Base-by-base conservation (phyloP, 2,888 invertebrate species). In the Cremastobaeus sp. region DNA sequence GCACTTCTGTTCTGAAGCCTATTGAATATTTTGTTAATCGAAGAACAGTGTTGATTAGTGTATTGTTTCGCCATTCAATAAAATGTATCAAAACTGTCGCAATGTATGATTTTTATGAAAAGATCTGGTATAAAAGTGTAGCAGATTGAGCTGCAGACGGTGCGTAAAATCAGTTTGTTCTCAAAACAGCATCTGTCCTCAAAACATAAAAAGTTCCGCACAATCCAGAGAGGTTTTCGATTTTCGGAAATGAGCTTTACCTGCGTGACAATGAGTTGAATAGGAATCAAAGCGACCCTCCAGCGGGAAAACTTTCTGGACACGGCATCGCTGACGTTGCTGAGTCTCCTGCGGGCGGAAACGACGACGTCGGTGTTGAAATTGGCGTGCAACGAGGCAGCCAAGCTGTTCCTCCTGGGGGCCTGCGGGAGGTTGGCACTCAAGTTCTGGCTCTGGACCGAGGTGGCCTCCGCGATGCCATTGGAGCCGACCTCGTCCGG, bases 231-330 rank as follows among this genome's bases (percentile, higher is more conserved):
- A n/a, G n/a, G n/a, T n/a, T 3, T 25, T 25, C 4, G 3, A 25
- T 25, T 8, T 3, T 25, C 8, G 8, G 8, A 25, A 5, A 5
- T 25, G 25, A 25, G 8, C 25, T 25, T n/a, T 52, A 83, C 86
- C 82, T 86, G 86, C 0, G 83, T 83, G 3, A 85, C 83, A 0
- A 82, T 82, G 6, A 85, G 78, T 21, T 86, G 85, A 6, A 85
- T 77, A 14, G 84, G 82, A 2, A 81, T 76, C 0, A 84, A 80
- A 2, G 81, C 76, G 2, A 85, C 79, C 41, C 90, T 79, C 91
- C 91, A 90, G 47, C 93, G 93, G 1, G 95, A 95, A 34, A 96
- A 89, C 60, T 95, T 93, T n/a, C 95, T 90, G 15, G 94, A 91
- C 3, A 95, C 94, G 80, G 90, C 91, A 81, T 92, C 93, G 77